Percentiles rank a stretch among this genome's conserved stretches.
phyloP scores from a whole-genome alignment of 64 coral and sea anemone species.

The Porites lutea region DNA sequence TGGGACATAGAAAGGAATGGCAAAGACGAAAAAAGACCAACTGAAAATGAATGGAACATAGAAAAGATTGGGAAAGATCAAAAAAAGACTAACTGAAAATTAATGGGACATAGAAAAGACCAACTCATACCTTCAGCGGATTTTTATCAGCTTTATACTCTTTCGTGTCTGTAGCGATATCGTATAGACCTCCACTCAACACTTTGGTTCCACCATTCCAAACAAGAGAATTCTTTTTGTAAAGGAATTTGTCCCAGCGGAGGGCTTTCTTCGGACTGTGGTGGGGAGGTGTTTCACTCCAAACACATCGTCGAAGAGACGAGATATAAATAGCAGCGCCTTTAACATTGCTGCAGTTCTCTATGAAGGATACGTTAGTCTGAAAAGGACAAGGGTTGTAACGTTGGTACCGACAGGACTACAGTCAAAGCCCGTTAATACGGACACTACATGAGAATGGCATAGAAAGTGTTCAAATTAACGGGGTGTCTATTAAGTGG shows the following conservation, averaged over 20 bases:
- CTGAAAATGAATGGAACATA: neutral
- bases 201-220: neutral
- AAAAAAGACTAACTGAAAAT: neutral
- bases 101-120: neutral
- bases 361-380: slow-evolving; percentile 76
- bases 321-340: slow-evolving; percentile 82
- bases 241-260: slow-evolving; percentile 78
- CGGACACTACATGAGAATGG: too few species aligned
- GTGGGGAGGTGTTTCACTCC: slow-evolving; percentile 68
- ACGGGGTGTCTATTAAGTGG: too few species aligned
- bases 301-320: slow-evolving; percentile 64
- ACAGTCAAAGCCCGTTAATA: too few species aligned
- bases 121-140: neutral
- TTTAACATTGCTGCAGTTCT: slow-evolving; percentile 70
- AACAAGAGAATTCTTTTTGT: slow-evolving; percentile 56
- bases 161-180: slow-evolving; percentile 87
- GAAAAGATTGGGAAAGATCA: neutral
- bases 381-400: neutral
- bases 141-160: neutral
- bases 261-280: slow-evolving; percentile 59
- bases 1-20: neutral
- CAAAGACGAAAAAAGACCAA: neutral
- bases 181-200: slow-evolving; percentile 51
- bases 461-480: too few species aligned
- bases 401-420: too few species aligned